Evolutionary conservation across 2,888 invertebrate genomes (phyloP).

Genomic region (Allacma fusca): DNA sequence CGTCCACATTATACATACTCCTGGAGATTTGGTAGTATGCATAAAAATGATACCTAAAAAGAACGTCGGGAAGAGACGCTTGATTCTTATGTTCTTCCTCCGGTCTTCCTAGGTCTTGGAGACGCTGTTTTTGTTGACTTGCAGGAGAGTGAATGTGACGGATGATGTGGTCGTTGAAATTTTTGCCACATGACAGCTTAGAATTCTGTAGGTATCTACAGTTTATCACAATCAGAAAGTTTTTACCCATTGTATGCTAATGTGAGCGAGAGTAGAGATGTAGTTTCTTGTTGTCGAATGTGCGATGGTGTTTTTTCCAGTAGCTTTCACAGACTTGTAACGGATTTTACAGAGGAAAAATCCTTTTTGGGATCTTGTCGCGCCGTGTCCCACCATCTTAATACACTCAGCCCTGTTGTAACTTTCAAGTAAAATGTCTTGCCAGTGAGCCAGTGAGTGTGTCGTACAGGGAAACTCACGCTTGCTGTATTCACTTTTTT

Average conservation of each 20-base stretch:
- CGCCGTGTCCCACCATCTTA: conserved; percentile 28
- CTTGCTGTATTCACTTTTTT: no score
- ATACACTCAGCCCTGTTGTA: conserved; percentile 26
- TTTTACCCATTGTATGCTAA: conserved; percentile 55
- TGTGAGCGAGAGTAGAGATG: conserved; percentile 48
- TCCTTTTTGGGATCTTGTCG: conserved; percentile 31
- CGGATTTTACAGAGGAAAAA: conserved; percentile 27
- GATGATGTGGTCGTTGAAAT: conserved; percentile 49
- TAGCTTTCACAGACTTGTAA: conserved; percentile 52
- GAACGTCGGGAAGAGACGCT: neutral
- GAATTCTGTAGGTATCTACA: conserved; percentile 39
- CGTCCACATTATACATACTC: neutral
- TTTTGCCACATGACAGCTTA: conserved; percentile 49
- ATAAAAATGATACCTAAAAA: neutral
- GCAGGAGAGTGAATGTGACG: conserved; percentile 39
- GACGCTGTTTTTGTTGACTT: conserved; percentile 3
- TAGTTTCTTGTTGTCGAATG: conserved; percentile 29
- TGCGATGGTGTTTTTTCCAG: conserved; percentile 48
- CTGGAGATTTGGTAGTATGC: neutral
- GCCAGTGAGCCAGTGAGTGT: conserved; percentile 1
- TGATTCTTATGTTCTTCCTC: neutral
- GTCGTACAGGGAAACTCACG: no score
- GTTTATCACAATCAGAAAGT: conserved; percentile 34
- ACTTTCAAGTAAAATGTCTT: conserved; percentile 24
- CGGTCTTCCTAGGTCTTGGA: neutral